These are phyloP conservation scores for Platyscapa corneri DNA, from an alignment of 1,140 invertebrate species.

Conservation along the genomic window DNA sequence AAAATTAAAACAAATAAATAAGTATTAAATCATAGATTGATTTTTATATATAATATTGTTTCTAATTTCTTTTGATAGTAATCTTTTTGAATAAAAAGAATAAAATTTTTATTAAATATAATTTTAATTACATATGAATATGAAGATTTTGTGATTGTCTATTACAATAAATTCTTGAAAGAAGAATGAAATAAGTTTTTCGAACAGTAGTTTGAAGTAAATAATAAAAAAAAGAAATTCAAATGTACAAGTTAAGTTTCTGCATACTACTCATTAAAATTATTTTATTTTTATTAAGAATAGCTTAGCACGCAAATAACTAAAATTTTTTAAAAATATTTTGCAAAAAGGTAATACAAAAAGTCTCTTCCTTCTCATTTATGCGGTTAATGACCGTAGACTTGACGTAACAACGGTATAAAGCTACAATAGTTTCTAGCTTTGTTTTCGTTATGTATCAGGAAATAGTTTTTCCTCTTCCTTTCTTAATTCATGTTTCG, in stretches of 20 bases:
- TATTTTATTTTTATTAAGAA: neutral
- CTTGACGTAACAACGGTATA: constrained; percentile 1
- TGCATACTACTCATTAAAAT: neutral
- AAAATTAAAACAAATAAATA: too few relatives aligned
- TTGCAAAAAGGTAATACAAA: neutral
- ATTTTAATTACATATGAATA: too few relatives aligned
- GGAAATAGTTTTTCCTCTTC: neutral
- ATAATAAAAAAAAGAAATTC: neutral
- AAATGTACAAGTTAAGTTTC: neutral
- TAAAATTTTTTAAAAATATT: neutral
- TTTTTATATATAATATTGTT: too few relatives aligned
- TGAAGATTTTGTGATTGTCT: too few relatives aligned
- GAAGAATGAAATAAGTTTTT: too few relatives aligned
- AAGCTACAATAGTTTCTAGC: neutral
- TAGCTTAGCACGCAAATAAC: neutral
- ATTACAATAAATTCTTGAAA: too few relatives aligned
- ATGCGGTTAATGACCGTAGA: neutral
- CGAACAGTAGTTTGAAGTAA: too few relatives aligned
- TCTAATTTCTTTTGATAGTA: too few relatives aligned
- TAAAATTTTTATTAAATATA: too few relatives aligned
- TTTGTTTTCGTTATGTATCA: constrained; percentile 8
- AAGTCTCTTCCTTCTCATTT: neutral
- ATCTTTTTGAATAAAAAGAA: too few relatives aligned
- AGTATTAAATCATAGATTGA: too few relatives aligned
- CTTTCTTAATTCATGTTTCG: neutral